Evolutionary conservation across 2,797 vertebrate species (phyloP), one percentile per base, ranked within the genome.

Genomic region (Parauchenoglanis ngamensis): DNA sequence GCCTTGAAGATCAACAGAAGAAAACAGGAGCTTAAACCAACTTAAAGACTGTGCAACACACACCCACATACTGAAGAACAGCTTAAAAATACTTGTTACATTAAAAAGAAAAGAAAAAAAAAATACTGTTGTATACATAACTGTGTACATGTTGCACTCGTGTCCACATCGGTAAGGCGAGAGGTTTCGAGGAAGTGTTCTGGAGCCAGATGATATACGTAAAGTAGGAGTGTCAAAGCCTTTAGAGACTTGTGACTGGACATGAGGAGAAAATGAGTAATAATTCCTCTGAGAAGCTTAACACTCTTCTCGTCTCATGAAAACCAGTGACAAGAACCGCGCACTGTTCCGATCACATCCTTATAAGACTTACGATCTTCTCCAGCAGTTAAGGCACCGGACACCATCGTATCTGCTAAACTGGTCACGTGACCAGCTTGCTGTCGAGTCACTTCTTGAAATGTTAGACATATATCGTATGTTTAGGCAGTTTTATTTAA

Each of bases 61-160:
- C 87, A 90, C 92, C 85, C 88, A 93, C 86, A 56, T 85, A 89
- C 94, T 92, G 94, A 92, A 88, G 84, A 90, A 92, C 88, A 93
- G 95, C 95, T 96, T 96, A 97, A 96, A 96, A 96, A 97, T 95
- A 97, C 95, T 95, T 94, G 91, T 49, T 94, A 96, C 95, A 96
- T 96, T 97, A 98, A 97, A 98, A 98, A 97, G 98, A 97, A 97
- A 94, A 98, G 97, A 98, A 98, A 97, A 98, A 97, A 97, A 94
- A 96, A 98, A 98, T 97, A 98, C 97, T 97, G 97, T 95, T 96
- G 96, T 95, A 96, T 96, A 97, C 96, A 97, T 96, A 95, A 80
- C 7, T 92, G 95, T 92, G 70, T 88, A 95, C 93, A 95, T 94
- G 96, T 97, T 96, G 96, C 95, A 93, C 95, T 93, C 94, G 90